Evolutionary conservation across 2,113 vertebrate genomes (phyloP), one percentile per base, ranked within the genome.

Genomic region (Strigops habroptila): DNA sequence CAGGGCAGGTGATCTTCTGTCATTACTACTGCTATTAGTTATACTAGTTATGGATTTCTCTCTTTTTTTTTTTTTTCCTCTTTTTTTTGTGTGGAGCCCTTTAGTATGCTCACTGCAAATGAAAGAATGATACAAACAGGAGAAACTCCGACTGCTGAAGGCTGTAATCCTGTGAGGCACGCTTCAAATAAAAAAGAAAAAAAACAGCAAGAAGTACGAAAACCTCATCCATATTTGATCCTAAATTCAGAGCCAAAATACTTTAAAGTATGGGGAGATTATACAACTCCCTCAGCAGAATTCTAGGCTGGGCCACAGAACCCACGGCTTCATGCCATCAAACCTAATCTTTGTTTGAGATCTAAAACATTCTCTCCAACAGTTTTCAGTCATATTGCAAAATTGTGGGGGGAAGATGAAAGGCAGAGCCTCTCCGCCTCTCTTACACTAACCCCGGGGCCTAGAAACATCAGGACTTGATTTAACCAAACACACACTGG

Each of bases 391-490:
- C 90, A 63, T 55, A 93, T 91, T 91, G 90, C 95, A 96, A 91
- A 95, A 88, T 5, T 83, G 60, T 23, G 63, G 90, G 76, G 88
- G 67, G 55, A 86, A 91, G 95, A 95, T 93, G 95, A 96, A 94
- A 96, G 82, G 76, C 90, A 83, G 79, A 77, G 70, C 78, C 82
- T 90, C 51, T 52, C 81, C 6, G 21, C 60, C 88, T 71, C 79
- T 82, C 75, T 91, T 31, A 88, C 75, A 82, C 85, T 78, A 80
- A 94, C 71, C 85, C 94, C 14, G 14, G 76, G 96, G 94, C 80
- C 79, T 67, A 24, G 67, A 83, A 95, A 92, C 96, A 96, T 94
- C 93, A 93, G 93, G 90, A 93, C 49, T 93, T 81, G 59, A 94
- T 96, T 95, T 95, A 95, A 91, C 78, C 76, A 94, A 91, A 67